Percentiles rank a stretch among this genome's conserved stretches.
Conservation (phyloP, 2,888 invertebrate species). For the Nemotelus pantherinus region DNA sequence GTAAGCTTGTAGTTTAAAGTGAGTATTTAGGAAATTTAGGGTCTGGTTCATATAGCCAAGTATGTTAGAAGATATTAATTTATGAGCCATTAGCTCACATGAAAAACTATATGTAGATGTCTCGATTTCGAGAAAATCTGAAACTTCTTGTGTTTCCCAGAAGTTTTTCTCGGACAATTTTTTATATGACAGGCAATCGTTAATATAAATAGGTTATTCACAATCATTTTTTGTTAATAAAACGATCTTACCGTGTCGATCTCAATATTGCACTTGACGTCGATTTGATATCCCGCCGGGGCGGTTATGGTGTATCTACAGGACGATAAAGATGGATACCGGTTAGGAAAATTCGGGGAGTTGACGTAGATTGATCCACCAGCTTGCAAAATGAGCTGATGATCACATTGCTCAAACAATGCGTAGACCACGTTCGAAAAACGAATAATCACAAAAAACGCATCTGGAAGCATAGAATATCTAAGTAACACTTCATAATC, state of each 20-base stretch:
- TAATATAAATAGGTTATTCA: too few species aligned
- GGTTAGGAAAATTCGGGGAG: conserved; percentile 60
- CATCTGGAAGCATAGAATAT: conserved; percentile 11
- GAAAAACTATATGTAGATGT: too few species aligned
- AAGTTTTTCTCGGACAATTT: too few species aligned
- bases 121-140: too few species aligned
- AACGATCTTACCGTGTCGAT: conserved; percentile 57
- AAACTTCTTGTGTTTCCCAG: too few species aligned
- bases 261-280: conserved; percentile 58
- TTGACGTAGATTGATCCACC: conserved; percentile 58
- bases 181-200: too few species aligned
- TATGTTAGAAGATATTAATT: too few species aligned
- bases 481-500: not conserved
- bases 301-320: conserved; percentile 60
- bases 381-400: conserved; percentile 56
- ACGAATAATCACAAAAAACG: not conserved
- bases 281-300: conserved; percentile 58
- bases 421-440: conserved; percentile 1
- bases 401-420: conserved; percentile 58
- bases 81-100: too few species aligned
- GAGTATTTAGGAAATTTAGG: too few species aligned
- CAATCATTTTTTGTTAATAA: too few species aligned
- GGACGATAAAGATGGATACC: conserved; percentile 60
- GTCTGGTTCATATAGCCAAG: too few species aligned
- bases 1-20: too few species aligned